Evolutionary conservation across 1,140 invertebrate species (phyloP), one percentile per base, ranked within the genome.

Genomic region (Zaprionus tsacasi): DNA sequence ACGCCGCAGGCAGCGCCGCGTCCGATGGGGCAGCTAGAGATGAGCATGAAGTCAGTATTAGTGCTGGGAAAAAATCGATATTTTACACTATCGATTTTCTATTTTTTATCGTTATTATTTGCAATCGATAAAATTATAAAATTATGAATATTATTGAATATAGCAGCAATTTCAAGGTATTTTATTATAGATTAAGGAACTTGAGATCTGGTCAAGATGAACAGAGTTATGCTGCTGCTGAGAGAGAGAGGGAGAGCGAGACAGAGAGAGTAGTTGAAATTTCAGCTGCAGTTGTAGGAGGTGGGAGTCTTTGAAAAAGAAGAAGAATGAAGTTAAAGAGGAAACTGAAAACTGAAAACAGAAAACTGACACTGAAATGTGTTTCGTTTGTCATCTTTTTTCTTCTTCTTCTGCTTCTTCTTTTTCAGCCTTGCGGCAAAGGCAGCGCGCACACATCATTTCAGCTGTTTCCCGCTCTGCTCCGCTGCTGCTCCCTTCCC

Each of bases 321-420:
- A 12, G 21, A 15, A 43, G 21, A 55, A 38, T 15, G 40, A 54
- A 54, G 21, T 1, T 27, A 64, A 45, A 35, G 27, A 25, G 13
- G 17, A 10, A 63, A 63, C 64, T 35, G 40, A 64, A 52, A 33
- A 64, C 27, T 5, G 17, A 4, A 13, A 12, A 38, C 10, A 4
- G 36, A 27, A 17, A 36, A 45, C 45, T 75, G 67, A 75, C 56
- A 65, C 69, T 67, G 48, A 69, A 78, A 70, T 66, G 76, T 65
- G 71, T 50, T 77, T 68, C 60, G 57, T 54, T 10, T 72, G 69
- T 59, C 38, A 66, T 17, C 15, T 61, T 54, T 54, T 55, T 68
- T 67, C 58, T 43, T 65, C 21, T 54, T 54, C 45, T 68, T 67
- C 21, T 21, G 1, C 21, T 21, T 21, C 21, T 21, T 21, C 21